These are phyloP conservation scores for Perccottus glenii DNA, from an alignment of 2,113 vertebrate genomes.

Conservation along the genomic window DNA sequence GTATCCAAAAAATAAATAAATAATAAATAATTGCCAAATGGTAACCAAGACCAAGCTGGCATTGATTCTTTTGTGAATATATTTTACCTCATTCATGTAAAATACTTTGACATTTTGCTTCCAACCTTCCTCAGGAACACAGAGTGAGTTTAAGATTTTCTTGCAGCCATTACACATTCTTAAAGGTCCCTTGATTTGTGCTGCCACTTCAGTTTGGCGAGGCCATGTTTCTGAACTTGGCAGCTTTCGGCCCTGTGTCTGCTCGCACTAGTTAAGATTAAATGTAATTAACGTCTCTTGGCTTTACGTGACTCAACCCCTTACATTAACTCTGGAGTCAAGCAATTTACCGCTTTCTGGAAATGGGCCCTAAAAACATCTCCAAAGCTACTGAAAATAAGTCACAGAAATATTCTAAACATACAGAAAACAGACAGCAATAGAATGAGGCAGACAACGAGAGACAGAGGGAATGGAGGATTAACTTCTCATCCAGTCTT, in stretches of 20 bases:
- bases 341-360: slow-evolving; percentile 18
- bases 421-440: slow-evolving; percentile 19
- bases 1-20: slow-evolving; percentile 25
- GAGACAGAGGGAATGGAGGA: slow-evolving; percentile 49
- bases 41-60: not conserved
- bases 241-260: slow-evolving; percentile 1
- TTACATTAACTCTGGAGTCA: slow-evolving; percentile 8
- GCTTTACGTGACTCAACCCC: slow-evolving; percentile 28
- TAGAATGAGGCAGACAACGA: slow-evolving; percentile 13
- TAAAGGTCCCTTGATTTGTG: slow-evolving; percentile 11
- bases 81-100: no score
- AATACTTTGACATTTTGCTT: slow-evolving; percentile 8
- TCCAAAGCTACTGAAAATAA: not conserved
- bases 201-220: slow-evolving; percentile 10
- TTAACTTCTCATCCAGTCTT: slow-evolving; percentile 79
- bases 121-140: not conserved
- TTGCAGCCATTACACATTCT: slow-evolving; percentile 5
- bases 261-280: slow-evolving; percentile 48
- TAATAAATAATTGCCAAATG: not conserved
- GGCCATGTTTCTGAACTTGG: not conserved
- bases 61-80: not conserved
- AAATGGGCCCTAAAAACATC: not conserved
- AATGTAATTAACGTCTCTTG: slow-evolving; percentile 41
- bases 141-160: slow-evolving; percentile 3
- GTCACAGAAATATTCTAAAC: slow-evolving; percentile 5